These are phyloP conservation scores for Lasioglossum baleicum DNA, from an alignment of 1,140 invertebrate genomes.

Conservation along the genomic window DNA sequence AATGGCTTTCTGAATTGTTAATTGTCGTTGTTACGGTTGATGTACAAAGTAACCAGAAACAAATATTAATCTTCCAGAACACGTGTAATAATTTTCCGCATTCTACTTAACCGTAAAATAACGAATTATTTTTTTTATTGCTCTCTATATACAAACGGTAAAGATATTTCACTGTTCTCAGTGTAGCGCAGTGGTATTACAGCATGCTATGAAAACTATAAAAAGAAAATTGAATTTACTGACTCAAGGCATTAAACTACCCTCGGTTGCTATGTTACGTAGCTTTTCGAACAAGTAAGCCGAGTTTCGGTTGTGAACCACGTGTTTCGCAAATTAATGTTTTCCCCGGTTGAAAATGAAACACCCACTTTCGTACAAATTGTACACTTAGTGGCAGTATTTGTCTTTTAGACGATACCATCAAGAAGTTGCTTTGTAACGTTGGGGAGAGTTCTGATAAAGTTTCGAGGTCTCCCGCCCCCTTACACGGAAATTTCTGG, in stretches of 20 bases:
- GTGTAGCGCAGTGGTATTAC: no score
- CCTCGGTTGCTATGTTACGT: not conserved
- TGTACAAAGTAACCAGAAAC: no score
- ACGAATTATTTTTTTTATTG: no score
- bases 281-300: not conserved
- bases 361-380: conserved; percentile 1
- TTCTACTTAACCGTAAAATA: no score
- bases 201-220: no score
- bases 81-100: no score
- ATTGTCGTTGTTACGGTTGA: no score
- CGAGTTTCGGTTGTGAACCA: not conserved
- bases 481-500: conserved; percentile 7
- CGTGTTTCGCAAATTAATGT: not conserved
- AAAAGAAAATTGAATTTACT: not conserved
- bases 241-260: not conserved
- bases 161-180: no score
- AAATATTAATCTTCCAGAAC: no score
- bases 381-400: not conserved
- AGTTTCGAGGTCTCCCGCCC: not conserved
- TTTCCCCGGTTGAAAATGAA: not conserved
- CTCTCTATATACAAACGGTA: no score
- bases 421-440: conserved; percentile 1
- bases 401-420: conserved; percentile 12
- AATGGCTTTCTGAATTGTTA: no score
- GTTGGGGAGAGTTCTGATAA: conserved; percentile 22